Evolutionary conservation across 2,797 vertebrate species (phyloP).

Genomic region (Paedocypris micromegethes): DNA sequence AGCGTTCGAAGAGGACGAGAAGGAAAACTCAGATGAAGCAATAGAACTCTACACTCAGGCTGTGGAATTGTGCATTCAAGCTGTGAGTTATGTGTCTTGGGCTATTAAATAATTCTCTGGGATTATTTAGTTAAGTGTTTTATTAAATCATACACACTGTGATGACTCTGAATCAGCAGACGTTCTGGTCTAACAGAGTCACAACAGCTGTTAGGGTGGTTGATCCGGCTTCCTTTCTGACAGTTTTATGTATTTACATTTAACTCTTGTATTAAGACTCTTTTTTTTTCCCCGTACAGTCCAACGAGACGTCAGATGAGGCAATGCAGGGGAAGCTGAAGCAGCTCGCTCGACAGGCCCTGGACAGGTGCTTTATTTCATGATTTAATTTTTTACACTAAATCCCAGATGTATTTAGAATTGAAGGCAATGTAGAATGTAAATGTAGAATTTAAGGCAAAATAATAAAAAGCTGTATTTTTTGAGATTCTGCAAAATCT

Average conservation of each 20-base stretch:
- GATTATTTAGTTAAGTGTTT: not conserved
- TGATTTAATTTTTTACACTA: not conserved
- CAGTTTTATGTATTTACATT: not conserved
- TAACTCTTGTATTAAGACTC: slow-evolving; percentile 21
- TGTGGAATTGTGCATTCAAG: slow-evolving; percentile 92
- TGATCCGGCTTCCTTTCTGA: slow-evolving; percentile 11
- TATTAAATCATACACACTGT: not conserved
- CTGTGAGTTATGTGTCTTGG: slow-evolving; percentile 66
- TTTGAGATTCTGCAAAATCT: no score
- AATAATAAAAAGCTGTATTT: no score
- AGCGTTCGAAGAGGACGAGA: slow-evolving; percentile 95
- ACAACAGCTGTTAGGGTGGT: slow-evolving; percentile 6
- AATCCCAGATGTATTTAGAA: no score
- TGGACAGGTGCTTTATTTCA: slow-evolving; percentile 77
- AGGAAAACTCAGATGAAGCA: slow-evolving; percentile 86
- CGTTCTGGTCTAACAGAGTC: not conserved
- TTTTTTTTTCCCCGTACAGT: slow-evolving; percentile 62
- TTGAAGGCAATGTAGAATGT: no score
- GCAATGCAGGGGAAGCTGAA: slow-evolving; percentile 87
- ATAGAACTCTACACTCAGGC: slow-evolving; percentile 93
- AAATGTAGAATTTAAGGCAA: no score
- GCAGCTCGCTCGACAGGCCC: slow-evolving; percentile 88
- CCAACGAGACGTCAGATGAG: slow-evolving; percentile 88
- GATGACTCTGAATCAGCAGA: not conserved
- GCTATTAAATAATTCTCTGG: no score